Evolutionary conservation across 2,113 vertebrate genomes (phyloP).

Genomic region (Limnothrissa miodon): DNA sequence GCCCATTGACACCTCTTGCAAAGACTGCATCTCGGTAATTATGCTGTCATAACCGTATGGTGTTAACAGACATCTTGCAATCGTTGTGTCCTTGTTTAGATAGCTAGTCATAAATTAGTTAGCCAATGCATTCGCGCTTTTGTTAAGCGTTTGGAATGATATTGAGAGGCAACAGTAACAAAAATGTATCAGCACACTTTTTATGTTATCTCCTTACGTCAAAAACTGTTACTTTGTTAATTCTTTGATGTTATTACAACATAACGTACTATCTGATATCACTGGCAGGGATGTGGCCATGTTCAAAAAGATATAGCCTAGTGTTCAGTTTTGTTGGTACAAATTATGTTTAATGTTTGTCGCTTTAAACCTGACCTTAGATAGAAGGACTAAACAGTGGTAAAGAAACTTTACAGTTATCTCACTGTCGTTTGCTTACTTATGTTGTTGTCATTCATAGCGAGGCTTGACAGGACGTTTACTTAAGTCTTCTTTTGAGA

Average conservation of each 20-base stretch:
- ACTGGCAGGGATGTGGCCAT: background rate
- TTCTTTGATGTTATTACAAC: background rate
- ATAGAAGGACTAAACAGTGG: background rate
- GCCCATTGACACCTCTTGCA: background rate
- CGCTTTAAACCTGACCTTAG: background rate
- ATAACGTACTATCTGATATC: no score
- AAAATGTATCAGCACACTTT: background rate
- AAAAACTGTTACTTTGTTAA: background rate
- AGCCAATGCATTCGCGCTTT: background rate
- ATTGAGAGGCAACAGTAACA: background rate
- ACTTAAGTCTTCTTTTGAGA: no score
- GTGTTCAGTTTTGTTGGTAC: background rate
- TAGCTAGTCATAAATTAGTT: background rate
- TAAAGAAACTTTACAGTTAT: background rate
- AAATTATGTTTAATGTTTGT: background rate
- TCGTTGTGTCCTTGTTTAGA: background rate
- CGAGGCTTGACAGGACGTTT: no score
- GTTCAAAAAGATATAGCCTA: background rate
- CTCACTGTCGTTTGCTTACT: background rate
- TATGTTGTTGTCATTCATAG: background rate
- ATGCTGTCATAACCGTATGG: background rate
- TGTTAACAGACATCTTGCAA: background rate
- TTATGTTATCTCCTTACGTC: background rate
- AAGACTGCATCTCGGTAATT: background rate
- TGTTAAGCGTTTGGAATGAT: background rate